Base-by-base conservation (phyloP, 2,888 invertebrate genomes). In the Balanococcus diminutus region DNA sequence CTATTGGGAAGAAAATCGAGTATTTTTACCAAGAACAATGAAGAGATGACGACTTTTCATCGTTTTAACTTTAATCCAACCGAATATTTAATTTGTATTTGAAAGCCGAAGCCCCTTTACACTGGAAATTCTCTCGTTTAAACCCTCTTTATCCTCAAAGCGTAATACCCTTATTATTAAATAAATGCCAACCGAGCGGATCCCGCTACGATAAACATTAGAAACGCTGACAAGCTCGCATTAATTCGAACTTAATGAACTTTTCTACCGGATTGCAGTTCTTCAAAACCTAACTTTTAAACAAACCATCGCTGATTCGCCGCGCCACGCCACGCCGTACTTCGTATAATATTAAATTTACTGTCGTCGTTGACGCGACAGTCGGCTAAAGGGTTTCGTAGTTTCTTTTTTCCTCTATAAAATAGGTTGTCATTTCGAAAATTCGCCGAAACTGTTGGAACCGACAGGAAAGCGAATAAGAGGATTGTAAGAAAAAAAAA, bases 161-260 rank as follows among this genome's bases (percentile, higher is more conserved):
- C 84, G 84, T 75, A 84, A 84, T 84, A 84, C 84, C 75, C 72
- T 72, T 84, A 72, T 84, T 84, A 84, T 84, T 84, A 84, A 84
- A 84, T 84, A 84, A 72, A 84, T 84, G 84, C 84, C 84, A 84
- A 84, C 84, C 67, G 84, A 84, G 84, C 84, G 84, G 72, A 84
- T 84, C 84, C 28, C 84, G 75, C 36, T 75, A 84, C 46, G 84
- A 75, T 46, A 84, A 84, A 84, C 84, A 84, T 75, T 79, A 84
- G 75, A 84, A n/a, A 84, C 84, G 84, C 84, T 84, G 84, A 84
- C 84, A 84, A 84, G 84, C 72, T 84, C 46, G 75, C 75, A 75
- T 84, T 84, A 84, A 84, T 84, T 84, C 84, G 84, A 84, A 84
- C 84, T 84, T 84, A 84, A 84, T 84, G 84, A 84, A 84, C 84